A percentile compares a stretch with the other conserved stretches of the same genome.
Evolutionary conservation across 2,113 vertebrate species (phyloP).

Genomic region (Gila orcuttii): DNA sequence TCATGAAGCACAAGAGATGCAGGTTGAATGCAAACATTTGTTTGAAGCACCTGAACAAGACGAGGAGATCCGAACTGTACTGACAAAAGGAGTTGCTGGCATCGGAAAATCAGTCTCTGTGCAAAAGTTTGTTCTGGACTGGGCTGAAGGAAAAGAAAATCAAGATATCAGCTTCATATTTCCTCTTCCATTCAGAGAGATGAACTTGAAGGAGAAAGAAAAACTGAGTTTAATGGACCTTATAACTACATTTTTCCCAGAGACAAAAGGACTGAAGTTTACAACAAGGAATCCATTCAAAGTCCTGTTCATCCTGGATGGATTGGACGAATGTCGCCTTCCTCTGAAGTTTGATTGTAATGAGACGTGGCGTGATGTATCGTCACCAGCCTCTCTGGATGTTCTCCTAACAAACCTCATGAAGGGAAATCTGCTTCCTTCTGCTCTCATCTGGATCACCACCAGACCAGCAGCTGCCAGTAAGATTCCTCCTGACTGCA

Average conservation of each 20-base stretch:
- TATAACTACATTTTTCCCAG: neutral
- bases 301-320: neutral
- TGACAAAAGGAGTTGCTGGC: constrained; percentile 31
- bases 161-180: constrained; percentile 29
- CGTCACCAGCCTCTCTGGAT: neutral
- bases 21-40: constrained; percentile 3
- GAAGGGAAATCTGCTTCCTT: constrained; percentile 12
- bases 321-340: neutral
- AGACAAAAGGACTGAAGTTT: neutral
- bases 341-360: neutral
- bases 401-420: constrained; percentile 25
- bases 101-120: constrained; percentile 5
- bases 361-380: neutral
- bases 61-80: constrained; percentile 5
- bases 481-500: neutral
- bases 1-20: neutral
- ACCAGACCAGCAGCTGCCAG: constrained; percentile 4
- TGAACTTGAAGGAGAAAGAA: constrained; percentile 15
- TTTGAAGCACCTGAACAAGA: constrained; percentile 8
- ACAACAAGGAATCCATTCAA: neutral
- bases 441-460: neutral
- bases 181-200: constrained; percentile 37
- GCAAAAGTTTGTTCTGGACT: constrained; percentile 7
- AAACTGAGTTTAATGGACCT: neutral
- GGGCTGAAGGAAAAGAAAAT: constrained; percentile 33